Evolutionary conservation across 2,888 invertebrate species (phyloP).

Genomic region (Torymus tubicola): DNA sequence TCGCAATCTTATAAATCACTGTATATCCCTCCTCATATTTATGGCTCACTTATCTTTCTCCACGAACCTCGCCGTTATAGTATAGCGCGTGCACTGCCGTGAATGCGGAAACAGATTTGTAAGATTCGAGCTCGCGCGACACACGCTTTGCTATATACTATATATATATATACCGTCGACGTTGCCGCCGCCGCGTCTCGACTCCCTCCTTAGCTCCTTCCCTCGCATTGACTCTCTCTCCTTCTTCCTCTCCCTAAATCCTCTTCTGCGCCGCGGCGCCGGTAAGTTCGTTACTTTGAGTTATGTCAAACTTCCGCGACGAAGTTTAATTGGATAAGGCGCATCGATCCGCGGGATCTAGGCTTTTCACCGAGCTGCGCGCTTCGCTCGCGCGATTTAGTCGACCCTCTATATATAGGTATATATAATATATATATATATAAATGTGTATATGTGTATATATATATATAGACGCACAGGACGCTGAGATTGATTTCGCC

Average conservation of each 20-base stretch:
- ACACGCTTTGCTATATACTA: not conserved
- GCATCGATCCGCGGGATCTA: constrained; percentile 56
- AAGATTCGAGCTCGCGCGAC: constrained; percentile 10
- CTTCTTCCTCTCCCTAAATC: constrained; percentile 14
- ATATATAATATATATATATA: too few species aligned
- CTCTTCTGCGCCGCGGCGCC: not conserved
- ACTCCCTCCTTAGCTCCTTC: not conserved
- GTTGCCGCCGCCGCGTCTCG: not conserved
- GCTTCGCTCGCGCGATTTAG: not conserved
- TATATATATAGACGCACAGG: too few species aligned
- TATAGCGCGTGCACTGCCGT: not conserved
- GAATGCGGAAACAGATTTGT: not conserved
- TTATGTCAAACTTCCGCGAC: constrained; percentile 61
- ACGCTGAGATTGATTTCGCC: constrained; percentile 39
- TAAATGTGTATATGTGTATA: too few species aligned
- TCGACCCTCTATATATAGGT: too few species aligned
- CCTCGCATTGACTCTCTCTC: too few species aligned
- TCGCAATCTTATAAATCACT: too few species aligned
- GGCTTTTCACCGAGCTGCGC: not conserved
- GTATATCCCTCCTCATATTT: not conserved
- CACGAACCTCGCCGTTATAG: not conserved
- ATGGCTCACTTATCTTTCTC: not conserved
- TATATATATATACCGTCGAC: not conserved
- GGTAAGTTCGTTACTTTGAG: constrained; percentile 51
- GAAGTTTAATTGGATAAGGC: constrained; percentile 63